Evolutionary conservation across 2,113 vertebrate genomes (phyloP).

Genomic region (Istiophorus platypterus): DNA sequence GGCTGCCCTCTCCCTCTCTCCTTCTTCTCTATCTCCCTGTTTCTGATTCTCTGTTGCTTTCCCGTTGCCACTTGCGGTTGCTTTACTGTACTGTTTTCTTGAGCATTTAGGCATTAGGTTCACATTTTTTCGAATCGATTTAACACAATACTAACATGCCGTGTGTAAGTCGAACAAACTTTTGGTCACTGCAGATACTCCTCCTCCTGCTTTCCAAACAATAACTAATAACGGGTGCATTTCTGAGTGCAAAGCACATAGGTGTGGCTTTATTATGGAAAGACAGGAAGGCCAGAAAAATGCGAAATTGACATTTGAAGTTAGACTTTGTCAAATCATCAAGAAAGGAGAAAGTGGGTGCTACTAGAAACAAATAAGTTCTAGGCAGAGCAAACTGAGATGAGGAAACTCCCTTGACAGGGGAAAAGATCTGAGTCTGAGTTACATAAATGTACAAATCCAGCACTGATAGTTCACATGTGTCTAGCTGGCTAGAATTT

Average conservation of each 20-base stretch:
- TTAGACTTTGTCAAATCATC: too few relatives aligned
- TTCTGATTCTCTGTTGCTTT: constrained; percentile 12
- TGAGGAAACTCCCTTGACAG: too few relatives aligned
- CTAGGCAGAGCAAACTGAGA: too few relatives aligned
- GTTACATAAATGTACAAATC: too few relatives aligned
- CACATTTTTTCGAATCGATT: background rate
- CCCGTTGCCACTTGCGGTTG: background rate
- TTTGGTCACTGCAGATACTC: background rate
- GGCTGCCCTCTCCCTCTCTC: constrained; percentile 30
- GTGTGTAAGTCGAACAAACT: background rate
- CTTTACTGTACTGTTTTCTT: constrained; percentile 5
- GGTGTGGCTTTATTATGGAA: too few relatives aligned
- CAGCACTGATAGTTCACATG: too few relatives aligned
- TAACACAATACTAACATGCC: background rate
- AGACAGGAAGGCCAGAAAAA: too few relatives aligned
- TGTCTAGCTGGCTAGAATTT: too few relatives aligned
- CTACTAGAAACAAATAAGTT: too few relatives aligned
- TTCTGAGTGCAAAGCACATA: background rate
- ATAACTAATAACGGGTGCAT: background rate
- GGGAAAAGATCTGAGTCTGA: too few relatives aligned
- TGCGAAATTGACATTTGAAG: too few relatives aligned
- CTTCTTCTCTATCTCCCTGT: constrained; percentile 12
- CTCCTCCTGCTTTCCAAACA: background rate
- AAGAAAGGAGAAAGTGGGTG: too few relatives aligned
- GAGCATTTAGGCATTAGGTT: background rate